Conservation (phyloP, 2,888 invertebrate species). For the Phoenoteleia sp. region DNA sequence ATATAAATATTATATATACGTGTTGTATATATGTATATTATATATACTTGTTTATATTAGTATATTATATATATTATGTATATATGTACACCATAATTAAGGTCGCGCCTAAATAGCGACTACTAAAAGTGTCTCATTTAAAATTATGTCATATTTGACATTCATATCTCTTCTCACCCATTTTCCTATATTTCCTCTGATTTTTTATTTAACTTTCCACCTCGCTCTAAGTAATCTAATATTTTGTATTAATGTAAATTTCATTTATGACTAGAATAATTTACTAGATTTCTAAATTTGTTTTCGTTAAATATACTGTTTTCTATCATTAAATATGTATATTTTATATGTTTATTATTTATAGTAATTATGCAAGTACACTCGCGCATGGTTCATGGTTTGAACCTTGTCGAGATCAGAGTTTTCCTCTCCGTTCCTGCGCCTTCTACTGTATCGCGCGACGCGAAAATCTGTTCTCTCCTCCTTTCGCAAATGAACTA, state of each 20-base stretch:
- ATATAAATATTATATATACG: slow-evolving; percentile 65
- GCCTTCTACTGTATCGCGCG: slow-evolving; percentile 74
- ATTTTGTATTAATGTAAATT: slow-evolving; percentile 75
- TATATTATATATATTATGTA: slow-evolving; percentile 81
- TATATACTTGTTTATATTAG: slow-evolving; percentile 78
- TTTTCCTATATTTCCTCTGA: slow-evolving; percentile 8
- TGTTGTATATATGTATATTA: slow-evolving; percentile 60
- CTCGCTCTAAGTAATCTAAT: slow-evolving; percentile 54
- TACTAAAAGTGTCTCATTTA: slow-evolving; percentile 24
- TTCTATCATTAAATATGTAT: slow-evolving; percentile 80
- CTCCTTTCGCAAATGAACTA: slow-evolving; percentile 20
- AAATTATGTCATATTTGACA: neutral
- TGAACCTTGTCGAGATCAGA: slow-evolving; percentile 87
- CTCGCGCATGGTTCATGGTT: slow-evolving; percentile 88
- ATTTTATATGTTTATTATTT: slow-evolving; percentile 87
- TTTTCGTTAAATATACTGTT: slow-evolving; percentile 80
- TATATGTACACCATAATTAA: slow-evolving; percentile 81
- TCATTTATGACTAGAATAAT: slow-evolving; percentile 83
- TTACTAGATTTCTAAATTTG: slow-evolving; percentile 83
- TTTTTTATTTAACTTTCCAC: neutral
- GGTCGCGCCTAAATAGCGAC: slow-evolving; percentile 63
- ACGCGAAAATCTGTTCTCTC: neutral
- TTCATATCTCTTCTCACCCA: slow-evolving; percentile 24
- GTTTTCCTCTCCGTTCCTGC: slow-evolving; percentile 81
- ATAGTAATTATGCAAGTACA: slow-evolving; percentile 87